Evolutionary conservation across 1,140 invertebrate genomes (phyloP).

Genomic region (Ganaspis sp.): DNA sequence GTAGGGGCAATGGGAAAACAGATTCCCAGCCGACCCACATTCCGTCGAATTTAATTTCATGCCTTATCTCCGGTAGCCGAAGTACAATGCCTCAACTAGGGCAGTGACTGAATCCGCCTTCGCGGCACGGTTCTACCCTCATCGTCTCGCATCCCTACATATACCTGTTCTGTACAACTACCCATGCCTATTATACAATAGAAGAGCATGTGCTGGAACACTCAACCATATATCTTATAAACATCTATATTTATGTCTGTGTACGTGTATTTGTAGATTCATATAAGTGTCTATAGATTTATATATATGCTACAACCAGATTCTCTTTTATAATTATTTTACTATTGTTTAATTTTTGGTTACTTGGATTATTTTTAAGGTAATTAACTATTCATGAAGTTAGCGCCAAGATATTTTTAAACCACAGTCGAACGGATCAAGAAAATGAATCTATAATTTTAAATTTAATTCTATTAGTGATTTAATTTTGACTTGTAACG

Average conservation of each 20-base stretch:
- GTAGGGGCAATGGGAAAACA: conserved; percentile 35
- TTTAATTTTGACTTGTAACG: too few species aligned
- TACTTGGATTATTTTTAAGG: too few species aligned
- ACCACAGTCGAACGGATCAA: too few species aligned
- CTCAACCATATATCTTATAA: conserved; percentile 3
- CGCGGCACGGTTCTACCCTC: conserved; percentile 32
- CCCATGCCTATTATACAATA: neutral
- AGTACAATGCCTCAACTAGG: conserved; percentile 60
- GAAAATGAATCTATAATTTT: too few species aligned
- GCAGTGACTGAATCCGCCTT: conserved; percentile 50
- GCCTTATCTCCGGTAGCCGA: conserved; percentile 67
- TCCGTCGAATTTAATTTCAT: conserved; percentile 71
- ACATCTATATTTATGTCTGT: neutral
- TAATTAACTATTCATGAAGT: too few species aligned
- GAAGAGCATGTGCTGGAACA: neutral
- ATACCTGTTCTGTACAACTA: neutral
- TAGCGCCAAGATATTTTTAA: too few species aligned
- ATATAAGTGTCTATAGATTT: too few species aligned
- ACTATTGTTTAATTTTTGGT: too few species aligned
- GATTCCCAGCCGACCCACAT: conserved; percentile 62
- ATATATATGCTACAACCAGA: too few species aligned
- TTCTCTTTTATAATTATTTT: too few species aligned
- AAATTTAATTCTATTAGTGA: too few species aligned
- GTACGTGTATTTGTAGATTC: too few species aligned
- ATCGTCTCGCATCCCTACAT: neutral